A percentile compares a stretch with the other conserved stretches of the same genome.
phyloP scores from a whole-genome alignment of 1,140 invertebrate species.

The Listronotus oregonensis region DNA sequence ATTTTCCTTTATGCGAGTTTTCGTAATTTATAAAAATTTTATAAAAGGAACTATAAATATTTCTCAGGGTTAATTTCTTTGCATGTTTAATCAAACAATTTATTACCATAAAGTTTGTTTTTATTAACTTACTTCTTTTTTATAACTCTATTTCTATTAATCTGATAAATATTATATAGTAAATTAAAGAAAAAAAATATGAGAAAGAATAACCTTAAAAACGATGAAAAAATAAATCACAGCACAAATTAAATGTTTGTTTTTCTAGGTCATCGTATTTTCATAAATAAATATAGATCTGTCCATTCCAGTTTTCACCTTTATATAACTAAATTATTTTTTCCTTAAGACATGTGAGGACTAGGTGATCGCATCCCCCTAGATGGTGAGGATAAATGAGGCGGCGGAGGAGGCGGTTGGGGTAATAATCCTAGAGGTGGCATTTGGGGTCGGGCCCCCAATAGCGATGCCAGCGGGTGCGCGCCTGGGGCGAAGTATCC shows the following conservation, averaged over 20 bases:
- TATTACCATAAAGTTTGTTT: no score
- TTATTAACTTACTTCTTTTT: no score
- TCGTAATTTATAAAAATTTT: no score
- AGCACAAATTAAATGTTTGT: background rate
- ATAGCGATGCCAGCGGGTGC: constrained; percentile 53
- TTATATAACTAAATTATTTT: background rate
- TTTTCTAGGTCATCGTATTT: background rate
- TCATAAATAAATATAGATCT: background rate
- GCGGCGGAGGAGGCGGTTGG: constrained; percentile 45
- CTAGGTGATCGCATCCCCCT: constrained; percentile 49
- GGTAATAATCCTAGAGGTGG: constrained; percentile 46
- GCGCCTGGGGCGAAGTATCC: constrained; percentile 53
- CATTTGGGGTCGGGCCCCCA: constrained; percentile 52
- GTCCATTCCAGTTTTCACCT: background rate
- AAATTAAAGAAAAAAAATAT: no score
- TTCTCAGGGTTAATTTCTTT: no score
- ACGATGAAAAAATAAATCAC: background rate
- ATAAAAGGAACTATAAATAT: no score
- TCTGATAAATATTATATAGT: no score
- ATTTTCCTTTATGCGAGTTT: no score
- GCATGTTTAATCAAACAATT: no score
- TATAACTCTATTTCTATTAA: no score
- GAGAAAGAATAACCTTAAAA: no score
- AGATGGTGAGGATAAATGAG: constrained; percentile 44
- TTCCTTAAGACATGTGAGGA: constrained; percentile 49